A percentile compares a stretch with the other conserved stretches of the same genome.
Evolutionary conservation across 1,140 invertebrate genomes (phyloP).

Genomic region (Lepidurus couesii): DNA sequence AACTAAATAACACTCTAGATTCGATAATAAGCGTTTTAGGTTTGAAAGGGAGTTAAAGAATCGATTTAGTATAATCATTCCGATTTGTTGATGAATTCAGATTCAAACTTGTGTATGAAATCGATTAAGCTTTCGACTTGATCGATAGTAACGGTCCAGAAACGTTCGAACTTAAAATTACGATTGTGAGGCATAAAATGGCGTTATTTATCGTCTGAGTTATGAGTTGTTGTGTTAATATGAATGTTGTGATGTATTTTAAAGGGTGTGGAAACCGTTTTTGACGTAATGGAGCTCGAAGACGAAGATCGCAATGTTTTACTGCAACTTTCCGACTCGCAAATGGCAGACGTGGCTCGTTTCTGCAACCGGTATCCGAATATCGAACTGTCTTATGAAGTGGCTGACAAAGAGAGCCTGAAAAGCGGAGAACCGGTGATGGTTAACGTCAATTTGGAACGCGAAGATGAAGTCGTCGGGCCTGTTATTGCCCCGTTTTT

Average conservation of each 20-base stretch:
- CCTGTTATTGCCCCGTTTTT: conserved; percentile 97
- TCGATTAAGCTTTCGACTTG: too few relatives aligned
- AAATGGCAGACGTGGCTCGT: conserved; percentile 94
- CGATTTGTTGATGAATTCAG: too few relatives aligned
- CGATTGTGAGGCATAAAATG: too few relatives aligned
- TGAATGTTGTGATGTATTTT: neutral
- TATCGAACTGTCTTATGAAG: conserved; percentile 92
- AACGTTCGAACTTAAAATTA: too few relatives aligned
- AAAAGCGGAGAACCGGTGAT: conserved; percentile 74
- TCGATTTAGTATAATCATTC: too few relatives aligned
- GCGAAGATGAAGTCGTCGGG: conserved; percentile 93
- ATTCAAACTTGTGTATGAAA: too few relatives aligned
- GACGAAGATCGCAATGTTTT: conserved; percentile 84
- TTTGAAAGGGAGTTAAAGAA: too few relatives aligned
- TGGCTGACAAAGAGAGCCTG: conserved; percentile 71
- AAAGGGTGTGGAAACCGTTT: conserved; percentile 86
- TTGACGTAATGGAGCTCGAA: conserved; percentile 97
- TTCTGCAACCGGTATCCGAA: conserved; percentile 99
- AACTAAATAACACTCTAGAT: too few relatives aligned
- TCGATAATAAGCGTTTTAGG: too few relatives aligned
- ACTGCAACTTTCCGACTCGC: conserved; percentile 70
- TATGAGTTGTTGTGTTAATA: neutral
- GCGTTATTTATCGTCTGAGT: too few relatives aligned
- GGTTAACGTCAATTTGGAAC: conserved; percentile 84
- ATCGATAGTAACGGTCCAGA: too few relatives aligned